phyloP scores from a whole-genome alignment of 2,113 vertebrate species.

The Sisor rabdophorus region DNA sequence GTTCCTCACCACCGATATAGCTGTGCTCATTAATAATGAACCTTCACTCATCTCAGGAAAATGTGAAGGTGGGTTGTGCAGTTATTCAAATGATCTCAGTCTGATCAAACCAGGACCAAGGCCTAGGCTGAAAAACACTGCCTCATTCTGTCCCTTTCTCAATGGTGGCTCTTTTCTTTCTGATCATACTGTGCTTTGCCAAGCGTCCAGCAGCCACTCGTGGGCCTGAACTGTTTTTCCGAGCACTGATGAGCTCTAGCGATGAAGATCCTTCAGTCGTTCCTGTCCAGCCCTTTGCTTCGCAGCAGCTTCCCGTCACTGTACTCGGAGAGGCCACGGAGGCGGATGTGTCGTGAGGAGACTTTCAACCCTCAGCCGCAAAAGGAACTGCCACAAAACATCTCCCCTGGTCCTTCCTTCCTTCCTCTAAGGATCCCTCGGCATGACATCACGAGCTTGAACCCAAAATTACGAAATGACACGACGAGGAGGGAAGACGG shows the following conservation, averaged over 20 bases:
- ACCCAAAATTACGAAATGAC: conserved; percentile 45
- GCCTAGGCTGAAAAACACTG: conserved; percentile 14
- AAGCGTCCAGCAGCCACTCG: conserved; percentile 7
- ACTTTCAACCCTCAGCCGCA: conserved; percentile 12
- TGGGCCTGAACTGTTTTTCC: conserved; percentile 1
- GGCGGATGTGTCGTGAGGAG: conserved; percentile 62
- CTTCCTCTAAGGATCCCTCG: conserved; percentile 34
- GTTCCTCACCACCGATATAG: conserved; percentile 47
- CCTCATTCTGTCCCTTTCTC: conserved; percentile 57
- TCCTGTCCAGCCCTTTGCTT: conserved; percentile 60
- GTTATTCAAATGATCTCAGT: conserved; percentile 18
- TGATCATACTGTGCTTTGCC: conserved; percentile 8
- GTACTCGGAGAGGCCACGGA: conserved; percentile 57
- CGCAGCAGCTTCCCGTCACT: conserved; percentile 59
- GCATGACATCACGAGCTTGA: conserved; percentile 45
- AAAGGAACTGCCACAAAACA: conserved; percentile 32
- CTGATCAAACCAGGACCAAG: conserved; percentile 21
- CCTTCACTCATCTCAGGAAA: neutral
- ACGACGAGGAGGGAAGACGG: conserved; percentile 30
- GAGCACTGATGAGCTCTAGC: conserved; percentile 63
- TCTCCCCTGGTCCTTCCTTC: conserved; percentile 45
- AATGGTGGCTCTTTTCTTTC: conserved; percentile 57
- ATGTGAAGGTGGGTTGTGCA: conserved; percentile 16
- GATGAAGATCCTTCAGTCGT: conserved; percentile 64
- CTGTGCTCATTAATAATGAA: conserved; percentile 1